phyloP scores from a whole-genome alignment of 2,113 vertebrate genomes.

The Australoheros scitulus region DNA sequence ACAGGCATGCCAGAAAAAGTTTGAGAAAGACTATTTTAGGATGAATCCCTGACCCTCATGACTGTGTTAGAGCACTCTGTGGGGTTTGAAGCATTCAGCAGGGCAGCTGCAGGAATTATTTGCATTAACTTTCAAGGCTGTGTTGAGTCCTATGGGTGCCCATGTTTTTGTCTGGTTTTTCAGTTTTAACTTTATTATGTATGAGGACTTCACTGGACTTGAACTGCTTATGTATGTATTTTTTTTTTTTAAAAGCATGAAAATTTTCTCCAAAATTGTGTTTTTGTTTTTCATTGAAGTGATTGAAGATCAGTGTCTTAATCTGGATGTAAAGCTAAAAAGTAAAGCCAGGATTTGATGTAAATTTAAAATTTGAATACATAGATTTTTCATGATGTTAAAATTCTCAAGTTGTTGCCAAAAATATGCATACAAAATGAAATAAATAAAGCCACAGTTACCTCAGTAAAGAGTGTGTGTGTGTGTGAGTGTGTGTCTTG shows the following conservation, averaged over 20 bases:
- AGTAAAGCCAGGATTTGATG: not conserved
- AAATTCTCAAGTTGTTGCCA: not conserved
- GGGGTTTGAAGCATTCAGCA: not conserved
- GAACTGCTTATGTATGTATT: not conserved
- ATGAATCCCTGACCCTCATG: not conserved
- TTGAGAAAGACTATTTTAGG: not conserved
- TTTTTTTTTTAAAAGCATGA: not conserved
- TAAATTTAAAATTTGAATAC: not conserved
- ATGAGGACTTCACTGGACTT: too few relatives aligned
- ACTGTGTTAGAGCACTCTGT: not conserved
- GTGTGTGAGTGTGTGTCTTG: too few relatives aligned
- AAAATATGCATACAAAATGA: not conserved
- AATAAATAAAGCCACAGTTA: not conserved
- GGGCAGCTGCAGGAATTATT: not conserved
- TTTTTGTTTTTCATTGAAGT: too few relatives aligned
- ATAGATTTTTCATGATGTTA: not conserved
- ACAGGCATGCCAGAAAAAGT: not conserved
- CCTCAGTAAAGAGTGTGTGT: not conserved
- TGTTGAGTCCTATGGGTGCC: too few relatives aligned
- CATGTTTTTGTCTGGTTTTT: too few relatives aligned
- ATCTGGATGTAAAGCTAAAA: not conserved
- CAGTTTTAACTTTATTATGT: too few relatives aligned
- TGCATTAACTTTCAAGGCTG: not conserved
- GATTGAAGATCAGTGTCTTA: not conserved
- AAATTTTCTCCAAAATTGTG: not conserved